Evolutionary conservation across 2,113 vertebrate genomes (phyloP).

Genomic region (Regulus satrapa): DNA sequence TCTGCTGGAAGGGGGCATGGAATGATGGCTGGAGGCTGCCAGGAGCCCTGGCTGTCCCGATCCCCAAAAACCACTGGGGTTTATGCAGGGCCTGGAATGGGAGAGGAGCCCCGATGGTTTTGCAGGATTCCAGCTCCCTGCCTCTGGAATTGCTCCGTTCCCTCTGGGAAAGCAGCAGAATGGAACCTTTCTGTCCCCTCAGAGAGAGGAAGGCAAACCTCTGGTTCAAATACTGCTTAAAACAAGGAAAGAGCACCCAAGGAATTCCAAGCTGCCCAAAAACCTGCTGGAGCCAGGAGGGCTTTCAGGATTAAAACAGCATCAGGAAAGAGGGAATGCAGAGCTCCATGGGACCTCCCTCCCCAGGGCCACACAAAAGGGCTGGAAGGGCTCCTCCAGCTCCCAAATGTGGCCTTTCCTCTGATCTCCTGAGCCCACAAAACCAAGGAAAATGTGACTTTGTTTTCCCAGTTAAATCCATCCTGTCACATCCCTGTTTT

Average conservation of each 20-base stretch:
- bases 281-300: not conserved
- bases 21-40: not conserved
- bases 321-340: not conserved
- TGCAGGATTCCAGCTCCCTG: slow-evolving; percentile 2
- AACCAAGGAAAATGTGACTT: slow-evolving; percentile 1
- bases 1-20: slow-evolving; percentile 11
- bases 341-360: not conserved
- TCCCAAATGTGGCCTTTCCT: not conserved
- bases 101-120: not conserved
- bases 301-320: not conserved
- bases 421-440: not conserved
- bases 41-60: slow-evolving; percentile 17
- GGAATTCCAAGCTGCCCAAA: not conserved
- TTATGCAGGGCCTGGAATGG: slow-evolving; percentile 39
- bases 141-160: not conserved
- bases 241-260: not conserved
- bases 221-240: not conserved
- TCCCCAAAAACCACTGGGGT: slow-evolving; percentile 18
- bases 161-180: not conserved
- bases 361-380: not conserved
- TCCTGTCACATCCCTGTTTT: too few relatives aligned
- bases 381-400: not conserved
- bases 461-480: not conserved
- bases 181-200: not conserved
- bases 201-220: not conserved